Evolutionary conservation across 2,113 vertebrate genomes (phyloP), one percentile per base, ranked within the genome.

Genomic region (Uropsilus gracilis): DNA sequence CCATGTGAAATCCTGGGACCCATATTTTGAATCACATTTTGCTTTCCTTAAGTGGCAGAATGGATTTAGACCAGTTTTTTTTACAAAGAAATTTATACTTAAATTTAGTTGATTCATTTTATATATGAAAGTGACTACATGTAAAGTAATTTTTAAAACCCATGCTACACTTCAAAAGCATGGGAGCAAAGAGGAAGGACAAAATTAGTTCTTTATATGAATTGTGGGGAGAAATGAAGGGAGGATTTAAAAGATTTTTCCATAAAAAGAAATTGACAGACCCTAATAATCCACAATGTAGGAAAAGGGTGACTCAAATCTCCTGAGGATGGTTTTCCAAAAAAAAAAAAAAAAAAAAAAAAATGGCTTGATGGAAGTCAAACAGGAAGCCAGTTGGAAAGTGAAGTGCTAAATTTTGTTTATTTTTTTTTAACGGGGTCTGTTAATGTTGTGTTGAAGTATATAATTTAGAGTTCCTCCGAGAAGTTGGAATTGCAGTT

Each of bases 11-110:
- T 82, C 0, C 20, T 69, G 82, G 24, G 30, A 34, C 75, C 17
- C 2, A 30, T 39, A 64, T 64, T 69, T 73, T 73, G 32, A 85
- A 64, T 81, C 82, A 76, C 94, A n/a, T 71, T 90, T 85, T 83
- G 26, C 71, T 94, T 86, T 50, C 13, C 42, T 86, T 57, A 66
- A 63, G 26, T 84, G 76, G 11, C 86, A 90, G 20, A 83, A 91
- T 82, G 42, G 14, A 72, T 78, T 78, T 94, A 84, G 30, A 55
- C 24, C 18, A 68, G 26, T 12, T 91, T 96, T 94, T 94, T 10
- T 64, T 50, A 28, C 48, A 5, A 68, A 50, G 20, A 94, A 84
- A 68, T 53, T 85, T 93, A 71, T 16, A 42, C 7, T 87, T 95
- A 71, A 61, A 88, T 87, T 90, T n/a, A 80, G 50, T 6, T 44